Percentiles rank a stretch among this genome's conserved stretches.
Evolutionary conservation across 2,888 invertebrate genomes (phyloP).

Genomic region (Arge pagana): DNA sequence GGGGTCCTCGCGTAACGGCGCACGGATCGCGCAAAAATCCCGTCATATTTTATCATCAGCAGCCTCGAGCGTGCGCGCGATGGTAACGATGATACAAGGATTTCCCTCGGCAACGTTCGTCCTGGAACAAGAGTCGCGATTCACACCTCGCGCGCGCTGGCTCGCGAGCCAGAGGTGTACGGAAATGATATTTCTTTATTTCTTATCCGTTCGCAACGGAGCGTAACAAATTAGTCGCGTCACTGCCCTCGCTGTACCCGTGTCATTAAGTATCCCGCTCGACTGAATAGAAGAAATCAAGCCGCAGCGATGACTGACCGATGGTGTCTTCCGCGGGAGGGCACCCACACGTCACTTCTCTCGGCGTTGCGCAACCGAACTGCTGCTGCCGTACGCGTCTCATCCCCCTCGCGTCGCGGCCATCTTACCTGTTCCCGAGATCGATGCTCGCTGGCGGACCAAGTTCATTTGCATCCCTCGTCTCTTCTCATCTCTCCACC

Average conservation of each 20-base stretch:
- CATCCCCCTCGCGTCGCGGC: too few relatives aligned
- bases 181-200: too few relatives aligned
- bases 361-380: conserved; percentile 6
- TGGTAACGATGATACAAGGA: too few relatives aligned
- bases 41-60: too few relatives aligned
- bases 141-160: too few relatives aligned
- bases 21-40: too few relatives aligned
- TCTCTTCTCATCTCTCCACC: conserved; percentile 28
- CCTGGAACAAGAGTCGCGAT: too few relatives aligned
- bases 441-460: conserved; percentile 1
- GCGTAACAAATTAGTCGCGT: conserved; percentile 22
- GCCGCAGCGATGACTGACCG: conserved; percentile 18
- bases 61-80: too few relatives aligned
- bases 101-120: too few relatives aligned
- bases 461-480: conserved; percentile 35
- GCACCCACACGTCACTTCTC: conserved; percentile 15
- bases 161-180: too few relatives aligned
- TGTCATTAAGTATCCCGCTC: conserved; percentile 18
- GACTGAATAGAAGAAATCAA: conserved; percentile 19
- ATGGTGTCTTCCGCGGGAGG: conserved; percentile 7
- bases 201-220: conserved; percentile 15
- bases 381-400: background rate
- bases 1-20: conserved; percentile 3
- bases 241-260: conserved; percentile 16
- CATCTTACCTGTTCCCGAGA: too few relatives aligned